Base-by-base conservation (phyloP, 2,113 vertebrate species). In the Sorex fumeus region DNA sequence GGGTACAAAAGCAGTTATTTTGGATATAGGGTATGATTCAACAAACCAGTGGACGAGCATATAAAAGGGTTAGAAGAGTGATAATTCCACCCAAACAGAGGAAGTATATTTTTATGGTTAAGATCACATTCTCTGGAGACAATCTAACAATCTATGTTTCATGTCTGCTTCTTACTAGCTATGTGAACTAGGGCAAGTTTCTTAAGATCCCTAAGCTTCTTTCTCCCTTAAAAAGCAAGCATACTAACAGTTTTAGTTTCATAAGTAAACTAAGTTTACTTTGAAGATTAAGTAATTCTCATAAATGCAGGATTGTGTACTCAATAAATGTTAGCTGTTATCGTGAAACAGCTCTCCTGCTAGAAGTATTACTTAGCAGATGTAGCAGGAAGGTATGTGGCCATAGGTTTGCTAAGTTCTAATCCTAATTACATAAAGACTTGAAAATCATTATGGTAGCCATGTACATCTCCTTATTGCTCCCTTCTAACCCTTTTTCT, bases 321-420 rank as follows among this genome's bases (percentile, higher is more conserved):
- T 57, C 57, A 85, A 92, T 72, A 93, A 67, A 77, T 67, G 28
- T 85, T 84, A 94, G 45, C 50, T 90, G 2, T 75, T 90, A 70
- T 86, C 86, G 91, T 9, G 90, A 78, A 88, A 78, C 40, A 84
- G 36, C 30, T 21, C 75, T 28, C 30, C 12, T 87, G 23, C 28
- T 90, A 78, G 47, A 94, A 57, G 53, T 69, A 81, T 64, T 69
- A 36, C 27, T 64, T 83, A 2, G 47, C 18, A 90, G 53, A 62
- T 60, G 8, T 43, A 34, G n/a, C 34, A 93, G 25, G 30, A 83
- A 87, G 57, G 50, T 4, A 9, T 88, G 12, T 67, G 3, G 30
- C n/a, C 60, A 86, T 70, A 62, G 16, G 7, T 88, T 83, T 91
- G 32, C 11, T 45, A 93, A 3, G 30, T 76, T 87, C 77, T 84